Evolutionary conservation across 1,140 invertebrate genomes (phyloP).

Genomic region (Wiebesia pumilae): DNA sequence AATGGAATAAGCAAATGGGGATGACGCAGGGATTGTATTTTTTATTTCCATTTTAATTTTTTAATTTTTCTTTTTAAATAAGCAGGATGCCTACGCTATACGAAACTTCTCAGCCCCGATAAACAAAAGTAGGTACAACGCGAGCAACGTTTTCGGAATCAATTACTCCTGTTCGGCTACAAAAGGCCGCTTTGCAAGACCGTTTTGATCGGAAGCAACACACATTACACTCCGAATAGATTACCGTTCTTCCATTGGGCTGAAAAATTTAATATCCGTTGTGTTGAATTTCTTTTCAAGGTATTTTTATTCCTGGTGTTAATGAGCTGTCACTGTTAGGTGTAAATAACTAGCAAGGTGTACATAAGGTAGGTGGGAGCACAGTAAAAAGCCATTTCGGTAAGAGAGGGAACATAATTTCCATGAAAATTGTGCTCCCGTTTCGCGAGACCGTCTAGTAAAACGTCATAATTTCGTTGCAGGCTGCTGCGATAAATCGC

Average conservation of each 20-base stretch:
- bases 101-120: background rate
- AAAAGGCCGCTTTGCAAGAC: too few species aligned
- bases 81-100: conserved; percentile 13
- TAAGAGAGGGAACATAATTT: background rate
- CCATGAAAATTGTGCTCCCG: too few species aligned
- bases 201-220: too few species aligned
- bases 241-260: background rate
- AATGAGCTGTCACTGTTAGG: conserved; percentile 47
- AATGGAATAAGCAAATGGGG: conserved; percentile 40
- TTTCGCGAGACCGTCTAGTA: too few species aligned
- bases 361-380: background rate
- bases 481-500: too few species aligned
- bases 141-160: too few species aligned
- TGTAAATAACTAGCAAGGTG: conserved; percentile 28
- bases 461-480: too few species aligned
- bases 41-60: too few species aligned
- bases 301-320: conserved; percentile 30
- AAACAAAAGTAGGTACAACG: background rate
- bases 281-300: background rate
- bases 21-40: conserved; percentile 12
- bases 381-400: conserved; percentile 25
- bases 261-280: background rate
- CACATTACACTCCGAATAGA: too few species aligned
- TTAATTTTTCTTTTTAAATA: background rate
- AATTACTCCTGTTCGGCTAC: too few species aligned